Conservation (phyloP, 2,113 vertebrate genomes). For the Percopsis transmontana region DNA sequence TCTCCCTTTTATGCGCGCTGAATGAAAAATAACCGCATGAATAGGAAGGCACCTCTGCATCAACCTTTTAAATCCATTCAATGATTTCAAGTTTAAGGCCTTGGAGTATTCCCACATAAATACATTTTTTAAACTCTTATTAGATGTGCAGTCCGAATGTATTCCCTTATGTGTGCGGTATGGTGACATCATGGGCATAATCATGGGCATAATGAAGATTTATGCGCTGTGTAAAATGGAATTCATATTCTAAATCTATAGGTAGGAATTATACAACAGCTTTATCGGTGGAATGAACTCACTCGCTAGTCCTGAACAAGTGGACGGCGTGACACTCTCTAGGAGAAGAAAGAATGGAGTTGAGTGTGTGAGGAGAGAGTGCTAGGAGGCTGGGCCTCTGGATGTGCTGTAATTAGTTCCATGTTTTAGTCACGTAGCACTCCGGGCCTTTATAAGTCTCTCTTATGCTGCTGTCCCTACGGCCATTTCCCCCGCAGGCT, state of each 20-base stretch:
- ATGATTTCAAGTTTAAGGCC: slow-evolving; percentile 24
- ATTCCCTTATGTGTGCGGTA: slow-evolving; percentile 32
- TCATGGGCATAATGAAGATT: slow-evolving; percentile 56
- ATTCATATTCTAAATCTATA: slow-evolving; percentile 49
- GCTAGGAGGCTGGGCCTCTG: slow-evolving; percentile 23
- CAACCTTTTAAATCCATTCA: slow-evolving; percentile 29
- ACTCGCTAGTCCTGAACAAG: slow-evolving; percentile 17
- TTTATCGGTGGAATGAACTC: slow-evolving; percentile 19
- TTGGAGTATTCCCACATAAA: slow-evolving; percentile 37
- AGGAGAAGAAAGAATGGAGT: neutral
- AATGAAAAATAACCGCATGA: slow-evolving; percentile 37
- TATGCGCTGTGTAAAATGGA: slow-evolving; percentile 40
- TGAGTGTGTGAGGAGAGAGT: neutral
- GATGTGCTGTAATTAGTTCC: slow-evolving; percentile 42
- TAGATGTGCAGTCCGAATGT: slow-evolving; percentile 24
- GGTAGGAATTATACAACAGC: slow-evolving; percentile 55
- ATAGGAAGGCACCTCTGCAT: slow-evolving; percentile 16
- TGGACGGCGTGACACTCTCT: slow-evolving; percentile 12
- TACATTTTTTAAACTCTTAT: slow-evolving; percentile 34
- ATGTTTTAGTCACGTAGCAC: slow-evolving; percentile 28
- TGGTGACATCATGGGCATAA: slow-evolving; percentile 30
- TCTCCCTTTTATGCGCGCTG: slow-evolving; percentile 23
- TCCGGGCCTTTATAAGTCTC: slow-evolving; percentile 12
- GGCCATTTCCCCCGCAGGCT: slow-evolving; percentile 8
- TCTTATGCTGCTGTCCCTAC: slow-evolving; percentile 13